phyloP scores from a whole-genome alignment of 1,140 invertebrate species.

The Pinna nobilis region DNA sequence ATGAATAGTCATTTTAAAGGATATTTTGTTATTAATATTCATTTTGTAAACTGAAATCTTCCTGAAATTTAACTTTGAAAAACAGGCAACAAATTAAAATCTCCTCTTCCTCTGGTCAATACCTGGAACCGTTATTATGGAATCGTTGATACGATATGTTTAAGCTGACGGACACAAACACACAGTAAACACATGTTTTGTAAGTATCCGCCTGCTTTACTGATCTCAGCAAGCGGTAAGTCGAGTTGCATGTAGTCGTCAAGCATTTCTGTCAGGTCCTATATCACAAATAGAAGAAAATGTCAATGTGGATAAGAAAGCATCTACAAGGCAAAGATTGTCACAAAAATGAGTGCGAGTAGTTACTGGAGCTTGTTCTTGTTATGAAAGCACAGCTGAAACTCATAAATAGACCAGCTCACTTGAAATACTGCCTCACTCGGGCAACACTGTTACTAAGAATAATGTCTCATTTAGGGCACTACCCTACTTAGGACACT shows the following conservation, averaged over 20 bases:
- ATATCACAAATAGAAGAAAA: background rate
- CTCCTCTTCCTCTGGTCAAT: background rate
- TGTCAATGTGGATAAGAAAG: background rate
- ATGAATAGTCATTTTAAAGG: background rate
- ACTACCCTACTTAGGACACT: too few species aligned
- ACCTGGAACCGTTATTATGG: constrained; percentile 4
- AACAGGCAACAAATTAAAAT: background rate
- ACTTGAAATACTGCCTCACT: background rate
- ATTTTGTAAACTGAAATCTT: background rate
- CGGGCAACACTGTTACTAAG: too few species aligned
- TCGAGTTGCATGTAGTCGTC: constrained; percentile 20
- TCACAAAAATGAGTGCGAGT: background rate
- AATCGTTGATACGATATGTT: constrained; percentile 39
- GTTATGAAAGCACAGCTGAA: background rate
- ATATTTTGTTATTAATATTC: background rate
- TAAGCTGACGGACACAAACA: constrained; percentile 25
- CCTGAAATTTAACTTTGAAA: background rate
- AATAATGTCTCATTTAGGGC: too few species aligned
- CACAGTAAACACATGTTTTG: constrained; percentile 28
- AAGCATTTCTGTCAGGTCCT: constrained; percentile 39
- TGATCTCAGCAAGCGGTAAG: constrained; percentile 19
- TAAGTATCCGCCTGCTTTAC: constrained; percentile 35
- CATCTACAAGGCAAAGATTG: background rate
- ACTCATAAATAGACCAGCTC: background rate
- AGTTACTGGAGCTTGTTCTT: background rate